Evolutionary conservation across 2,113 vertebrate genomes (phyloP).

Genomic region (Gallinago media): DNA sequence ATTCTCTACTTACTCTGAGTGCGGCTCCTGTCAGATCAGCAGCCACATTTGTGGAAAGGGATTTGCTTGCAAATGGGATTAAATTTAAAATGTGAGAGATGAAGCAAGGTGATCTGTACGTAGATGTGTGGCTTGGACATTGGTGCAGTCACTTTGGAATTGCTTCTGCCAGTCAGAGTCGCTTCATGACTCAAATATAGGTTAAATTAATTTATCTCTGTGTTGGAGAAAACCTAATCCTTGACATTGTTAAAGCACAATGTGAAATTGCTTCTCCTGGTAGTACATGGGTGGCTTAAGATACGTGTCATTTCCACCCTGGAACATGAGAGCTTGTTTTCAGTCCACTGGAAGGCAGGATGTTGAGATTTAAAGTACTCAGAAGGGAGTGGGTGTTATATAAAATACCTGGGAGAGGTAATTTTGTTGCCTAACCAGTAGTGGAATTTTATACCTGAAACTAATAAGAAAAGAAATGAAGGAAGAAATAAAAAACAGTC

Average conservation of each 20-base stretch:
- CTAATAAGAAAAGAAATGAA: neutral
- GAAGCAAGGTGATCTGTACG: neutral
- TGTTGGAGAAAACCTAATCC: neutral
- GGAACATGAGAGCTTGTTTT: neutral
- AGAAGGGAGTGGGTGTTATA: neutral
- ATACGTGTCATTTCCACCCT: neutral
- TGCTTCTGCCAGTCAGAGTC: neutral
- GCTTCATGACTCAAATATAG: neutral
- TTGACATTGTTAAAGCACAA: neutral
- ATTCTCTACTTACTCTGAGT: neutral
- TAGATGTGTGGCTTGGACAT: neutral
- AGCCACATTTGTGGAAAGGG: neutral
- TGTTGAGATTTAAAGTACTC: neutral
- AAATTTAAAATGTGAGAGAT: neutral
- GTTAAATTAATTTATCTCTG: neutral
- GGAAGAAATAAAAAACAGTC: neutral
- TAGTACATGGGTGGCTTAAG: neutral
- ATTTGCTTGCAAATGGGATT: neutral
- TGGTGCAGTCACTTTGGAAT: neutral
- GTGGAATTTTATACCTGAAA: neutral
- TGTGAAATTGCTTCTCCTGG: neutral
- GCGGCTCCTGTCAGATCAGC: neutral
- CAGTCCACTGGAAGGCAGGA: neutral
- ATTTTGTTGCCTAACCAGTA: neutral
- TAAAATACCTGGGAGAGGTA: neutral